phyloP scores from a whole-genome alignment of 1,140 invertebrate genomes.

The Monochamus saltuarius region DNA sequence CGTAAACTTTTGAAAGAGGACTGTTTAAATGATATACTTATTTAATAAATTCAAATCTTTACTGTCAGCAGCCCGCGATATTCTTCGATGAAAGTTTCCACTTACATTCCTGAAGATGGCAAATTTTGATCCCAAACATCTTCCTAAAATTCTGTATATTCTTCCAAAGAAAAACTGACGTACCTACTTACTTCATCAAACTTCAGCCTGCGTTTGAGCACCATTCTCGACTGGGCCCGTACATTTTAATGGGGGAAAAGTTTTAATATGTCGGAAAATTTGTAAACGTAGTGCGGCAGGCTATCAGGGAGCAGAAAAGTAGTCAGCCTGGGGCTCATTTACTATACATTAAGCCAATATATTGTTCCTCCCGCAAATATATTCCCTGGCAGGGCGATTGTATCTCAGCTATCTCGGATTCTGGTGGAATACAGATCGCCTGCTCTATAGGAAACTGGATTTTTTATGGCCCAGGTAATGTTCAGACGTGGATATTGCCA shows the following conservation, averaged over 20 bases:
- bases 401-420: conserved; percentile 43
- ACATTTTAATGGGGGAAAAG: conserved; percentile 2
- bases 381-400: conserved; percentile 41
- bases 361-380: conserved; percentile 42
- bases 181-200: too few relatives aligned
- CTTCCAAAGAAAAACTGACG: too few relatives aligned
- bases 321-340: conserved; percentile 40
- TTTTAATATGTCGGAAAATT: conserved; percentile 9
- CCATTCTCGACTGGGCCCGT: too few relatives aligned
- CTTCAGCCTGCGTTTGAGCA: too few relatives aligned
- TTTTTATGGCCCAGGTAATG: conserved; percentile 41
- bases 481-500: conserved; percentile 34
- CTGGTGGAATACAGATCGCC: conserved; percentile 39
- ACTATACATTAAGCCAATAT: conserved; percentile 45
- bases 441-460: conserved; percentile 34
- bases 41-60: too few relatives aligned
- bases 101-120: too few relatives aligned
- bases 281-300: conserved; percentile 10
- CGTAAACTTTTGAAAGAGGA: too few relatives aligned
- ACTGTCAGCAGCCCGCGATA: too few relatives aligned
- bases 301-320: conserved; percentile 23
- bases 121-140: too few relatives aligned
- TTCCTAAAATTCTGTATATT: too few relatives aligned
- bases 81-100: too few relatives aligned
- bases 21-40: too few relatives aligned